These are phyloP conservation scores for Manduca sexta DNA, from an alignment of 1,140 invertebrate species.

Conservation along the genomic window DNA sequence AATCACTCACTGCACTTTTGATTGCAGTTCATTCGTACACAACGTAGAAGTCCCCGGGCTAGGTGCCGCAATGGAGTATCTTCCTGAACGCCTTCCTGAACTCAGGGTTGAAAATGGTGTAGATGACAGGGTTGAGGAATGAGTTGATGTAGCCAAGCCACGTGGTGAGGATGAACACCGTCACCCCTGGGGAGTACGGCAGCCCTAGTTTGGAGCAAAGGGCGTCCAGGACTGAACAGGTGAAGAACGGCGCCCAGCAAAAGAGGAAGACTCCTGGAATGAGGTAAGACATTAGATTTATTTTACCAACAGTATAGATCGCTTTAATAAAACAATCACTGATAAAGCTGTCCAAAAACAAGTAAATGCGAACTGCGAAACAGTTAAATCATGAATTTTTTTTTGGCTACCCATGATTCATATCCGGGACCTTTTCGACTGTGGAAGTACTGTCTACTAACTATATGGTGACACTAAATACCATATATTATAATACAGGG, in stretches of 20 bases:
- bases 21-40: slow-evolving; percentile 28
- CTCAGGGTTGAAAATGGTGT: slow-evolving; percentile 99
- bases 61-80: slow-evolving; percentile 81
- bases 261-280: slow-evolving; percentile 90
- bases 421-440: no score
- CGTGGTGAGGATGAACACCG: slow-evolving; percentile 94
- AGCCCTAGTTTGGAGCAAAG: slow-evolving; percentile 88
- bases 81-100: slow-evolving; percentile 99
- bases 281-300: no score
- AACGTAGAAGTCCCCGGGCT: slow-evolving; percentile 55
- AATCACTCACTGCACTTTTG: no score
- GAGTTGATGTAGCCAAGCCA: slow-evolving; percentile 99
- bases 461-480: no score
- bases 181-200: slow-evolving; percentile 89
- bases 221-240: slow-evolving; percentile 96
- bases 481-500: no score
- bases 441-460: no score
- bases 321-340: no score
- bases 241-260: slow-evolving; percentile 99
- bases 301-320: background rate
- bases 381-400: no score
- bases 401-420: no score
- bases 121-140: slow-evolving; percentile 98
- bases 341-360: no score
- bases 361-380: no score